Evolutionary conservation across 1,140 invertebrate species (phyloP).

Genomic region (Ganaspis sp.): DNA sequence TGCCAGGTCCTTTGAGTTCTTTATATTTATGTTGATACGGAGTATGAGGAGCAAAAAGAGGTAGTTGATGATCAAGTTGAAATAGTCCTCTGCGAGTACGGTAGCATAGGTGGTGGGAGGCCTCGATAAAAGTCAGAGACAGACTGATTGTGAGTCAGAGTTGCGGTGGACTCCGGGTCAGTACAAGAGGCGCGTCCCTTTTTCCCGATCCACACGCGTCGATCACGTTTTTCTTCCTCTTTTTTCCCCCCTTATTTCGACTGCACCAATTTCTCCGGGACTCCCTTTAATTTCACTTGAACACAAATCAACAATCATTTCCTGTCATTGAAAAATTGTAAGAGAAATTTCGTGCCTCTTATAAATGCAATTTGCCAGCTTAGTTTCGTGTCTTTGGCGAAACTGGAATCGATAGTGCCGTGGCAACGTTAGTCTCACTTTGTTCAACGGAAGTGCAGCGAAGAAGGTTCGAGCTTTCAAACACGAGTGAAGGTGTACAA

Average conservation of each 20-base stretch:
- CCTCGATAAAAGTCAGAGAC: slow-evolving; percentile 71
- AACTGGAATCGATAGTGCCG: slow-evolving; percentile 47
- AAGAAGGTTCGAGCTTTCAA: slow-evolving; percentile 33
- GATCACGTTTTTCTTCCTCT: slow-evolving; percentile 53
- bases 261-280: background rate
- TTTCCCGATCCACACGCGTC: slow-evolving; percentile 42
- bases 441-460: slow-evolving; percentile 31
- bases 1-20: background rate
- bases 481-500: background rate
- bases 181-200: slow-evolving; percentile 53
- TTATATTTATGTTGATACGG: slow-evolving; percentile 7
- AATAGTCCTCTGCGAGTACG: slow-evolving; percentile 48
- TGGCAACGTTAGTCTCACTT: slow-evolving; percentile 45
- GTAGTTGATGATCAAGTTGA: slow-evolving; percentile 37
- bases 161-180: slow-evolving; percentile 67
- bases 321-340: background rate
- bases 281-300: slow-evolving; percentile 39
- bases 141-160: slow-evolving; percentile 73
- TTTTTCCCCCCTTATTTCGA: slow-evolving; percentile 24
- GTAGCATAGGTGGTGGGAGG: slow-evolving; percentile 65
- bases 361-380: slow-evolving; percentile 14
- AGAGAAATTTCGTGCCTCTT: background rate
- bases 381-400: slow-evolving; percentile 36
- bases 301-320: background rate
- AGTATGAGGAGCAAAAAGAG: background rate